phyloP scores from a whole-genome alignment of 2,113 vertebrate species.

The Notechis scutatus region DNA sequence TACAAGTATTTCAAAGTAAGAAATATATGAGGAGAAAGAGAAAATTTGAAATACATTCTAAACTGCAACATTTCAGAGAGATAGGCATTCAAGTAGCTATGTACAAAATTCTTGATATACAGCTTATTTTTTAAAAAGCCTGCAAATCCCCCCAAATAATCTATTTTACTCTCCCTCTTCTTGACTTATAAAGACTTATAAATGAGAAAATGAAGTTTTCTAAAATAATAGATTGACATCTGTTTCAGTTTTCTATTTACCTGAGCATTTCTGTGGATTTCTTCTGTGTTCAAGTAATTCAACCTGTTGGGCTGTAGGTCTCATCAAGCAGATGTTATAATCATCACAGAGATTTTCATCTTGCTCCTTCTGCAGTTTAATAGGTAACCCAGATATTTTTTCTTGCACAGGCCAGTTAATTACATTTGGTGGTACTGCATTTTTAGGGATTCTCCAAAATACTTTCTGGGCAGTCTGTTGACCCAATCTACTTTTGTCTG shows the following conservation, averaged over 20 bases:
- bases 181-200: background rate
- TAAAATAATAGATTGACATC: background rate
- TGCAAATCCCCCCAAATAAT: background rate
- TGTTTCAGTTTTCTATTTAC: slow-evolving; percentile 12
- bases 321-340: slow-evolving; percentile 47
- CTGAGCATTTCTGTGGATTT: slow-evolving; percentile 44
- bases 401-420: slow-evolving; percentile 59
- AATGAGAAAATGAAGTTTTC: background rate
- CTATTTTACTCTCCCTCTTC: background rate
- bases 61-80: background rate
- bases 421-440: slow-evolving; percentile 41
- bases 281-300: slow-evolving; percentile 46
- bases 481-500: slow-evolving; percentile 47
- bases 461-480: slow-evolving; percentile 46
- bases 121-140: background rate
- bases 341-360: slow-evolving; percentile 40
- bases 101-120: background rate
- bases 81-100: background rate
- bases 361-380: slow-evolving; percentile 48
- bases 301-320: slow-evolving; percentile 29
- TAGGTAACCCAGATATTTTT: slow-evolving; percentile 32
- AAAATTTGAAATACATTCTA: background rate
- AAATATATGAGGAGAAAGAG: background rate
- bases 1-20: background rate
- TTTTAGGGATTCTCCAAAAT: slow-evolving; percentile 58